A percentile compares a stretch with the other conserved stretches of the same genome.
Conservation (phyloP, 2,113 vertebrate genomes). For the Scopus umbretta region DNA sequence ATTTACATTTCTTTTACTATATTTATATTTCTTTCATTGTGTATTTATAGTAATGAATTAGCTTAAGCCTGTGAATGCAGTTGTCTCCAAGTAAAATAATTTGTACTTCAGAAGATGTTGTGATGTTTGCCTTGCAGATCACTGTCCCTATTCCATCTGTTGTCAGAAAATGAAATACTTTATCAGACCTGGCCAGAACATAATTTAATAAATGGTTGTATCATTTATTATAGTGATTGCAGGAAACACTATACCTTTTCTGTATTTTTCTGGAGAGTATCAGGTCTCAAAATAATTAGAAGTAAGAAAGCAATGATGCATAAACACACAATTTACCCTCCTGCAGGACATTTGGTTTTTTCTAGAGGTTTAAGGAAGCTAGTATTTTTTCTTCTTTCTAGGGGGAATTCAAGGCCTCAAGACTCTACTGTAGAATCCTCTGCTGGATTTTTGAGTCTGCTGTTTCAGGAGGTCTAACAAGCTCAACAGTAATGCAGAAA, state of each 20-base stretch:
- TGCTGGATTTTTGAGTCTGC: not conserved
- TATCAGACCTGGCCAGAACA: not conserved
- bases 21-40: not conserved
- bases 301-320: not conserved
- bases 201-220: not conserved
- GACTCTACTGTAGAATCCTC: not conserved
- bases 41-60: not conserved
- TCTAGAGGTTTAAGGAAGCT: not conserved
- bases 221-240: not conserved
- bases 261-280: not conserved
- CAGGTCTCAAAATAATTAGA: not conserved
- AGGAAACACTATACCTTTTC: not conserved
- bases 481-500: not conserved
- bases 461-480: not conserved
- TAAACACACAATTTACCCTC: not conserved
- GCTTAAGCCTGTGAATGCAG: not conserved
- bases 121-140: not conserved
- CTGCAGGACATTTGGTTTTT: not conserved
- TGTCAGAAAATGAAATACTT: not conserved
- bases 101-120: not conserved
- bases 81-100: not conserved
- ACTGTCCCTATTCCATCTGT: not conserved
- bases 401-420: not conserved
- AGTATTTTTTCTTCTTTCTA: not conserved
- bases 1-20: not conserved